Evolutionary conservation across 2,113 vertebrate species (phyloP).

Genomic region (Phodopus roborovskii): DNA sequence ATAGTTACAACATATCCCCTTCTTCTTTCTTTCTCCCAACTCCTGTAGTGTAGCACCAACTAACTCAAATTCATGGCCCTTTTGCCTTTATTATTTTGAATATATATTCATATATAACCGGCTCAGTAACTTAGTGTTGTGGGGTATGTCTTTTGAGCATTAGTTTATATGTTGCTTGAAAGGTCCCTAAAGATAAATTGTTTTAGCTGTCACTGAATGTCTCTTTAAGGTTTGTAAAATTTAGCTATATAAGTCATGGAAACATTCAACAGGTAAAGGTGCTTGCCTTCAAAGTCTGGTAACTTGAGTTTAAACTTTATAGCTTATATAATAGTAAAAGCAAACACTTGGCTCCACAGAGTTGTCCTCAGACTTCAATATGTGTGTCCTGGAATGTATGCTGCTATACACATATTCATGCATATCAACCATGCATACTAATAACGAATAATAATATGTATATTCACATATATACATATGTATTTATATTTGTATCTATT

Average conservation of each 20-base stretch:
- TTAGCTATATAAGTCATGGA: background rate
- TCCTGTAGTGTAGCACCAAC: too few relatives aligned
- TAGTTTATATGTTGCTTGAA: background rate
- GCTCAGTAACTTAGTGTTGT: background rate
- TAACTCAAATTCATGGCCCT: background rate
- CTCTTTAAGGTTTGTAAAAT: background rate
- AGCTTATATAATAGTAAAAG: background rate
- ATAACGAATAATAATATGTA: background rate
- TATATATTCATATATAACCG: background rate
- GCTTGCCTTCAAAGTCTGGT: background rate
- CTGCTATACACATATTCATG: background rate
- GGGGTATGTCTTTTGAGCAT: background rate
- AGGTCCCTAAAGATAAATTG: background rate
- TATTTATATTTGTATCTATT: background rate
- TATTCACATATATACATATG: background rate
- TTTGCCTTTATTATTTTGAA: background rate
- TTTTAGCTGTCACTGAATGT: background rate
- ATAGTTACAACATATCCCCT: background rate
- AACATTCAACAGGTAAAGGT: background rate
- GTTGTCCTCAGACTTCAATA: background rate
- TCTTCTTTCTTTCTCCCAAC: background rate
- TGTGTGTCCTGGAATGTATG: background rate
- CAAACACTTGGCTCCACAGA: background rate
- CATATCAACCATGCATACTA: background rate
- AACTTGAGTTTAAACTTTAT: background rate